Evolutionary conservation across 2,113 vertebrate species (phyloP), one percentile per base, ranked within the genome.

Genomic region (Podiceps cristatus): DNA sequence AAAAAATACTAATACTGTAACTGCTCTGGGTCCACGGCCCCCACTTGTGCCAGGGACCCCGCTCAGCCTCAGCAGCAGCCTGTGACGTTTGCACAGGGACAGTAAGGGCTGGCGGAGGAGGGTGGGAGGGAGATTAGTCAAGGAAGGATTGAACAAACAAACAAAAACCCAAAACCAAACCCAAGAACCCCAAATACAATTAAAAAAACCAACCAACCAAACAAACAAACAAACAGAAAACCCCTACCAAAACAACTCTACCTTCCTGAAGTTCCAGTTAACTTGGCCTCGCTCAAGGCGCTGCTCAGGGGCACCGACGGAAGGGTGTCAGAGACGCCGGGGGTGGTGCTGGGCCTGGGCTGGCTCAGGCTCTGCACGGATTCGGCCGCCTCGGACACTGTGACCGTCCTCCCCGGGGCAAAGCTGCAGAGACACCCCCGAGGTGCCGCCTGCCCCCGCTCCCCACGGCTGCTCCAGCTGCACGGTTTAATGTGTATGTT

Each of bases 21-120:
- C 2, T 8, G 23, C 1, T 1, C 25, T 35, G 52, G 44, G 9
- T 35, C 19, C 22, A 10, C 1, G 2, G 15, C 22, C 22, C 24
- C 16, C 1, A 2, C 28, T 52, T 9, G 18, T 68, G 25, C 6
- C 2, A 1, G 37, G 52, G 53, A 7, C 27, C 50, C 42, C 1
- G 4, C 35, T 10, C 18, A n/a, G 5, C 11, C 28, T 2, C 31
- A 4, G 22, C 37, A 50, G 20, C 31, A 25, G 23, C 27, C 44
- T 18, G 35, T 3, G 58, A 50, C 25, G 8, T 5, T 37, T 15
- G 28, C 33, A 6, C 59, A 9, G 66, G 52, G 42, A 25, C 56
- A 1, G 4, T 15, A 12, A 15, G 33, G 0, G 3, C 28, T 0
- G 1, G 27, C 2, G 1, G 47, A 10, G 29, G 20, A 20, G 10